Conservation (phyloP, 1,140 invertebrate species). For the Oedothorax gibbosus region DNA sequence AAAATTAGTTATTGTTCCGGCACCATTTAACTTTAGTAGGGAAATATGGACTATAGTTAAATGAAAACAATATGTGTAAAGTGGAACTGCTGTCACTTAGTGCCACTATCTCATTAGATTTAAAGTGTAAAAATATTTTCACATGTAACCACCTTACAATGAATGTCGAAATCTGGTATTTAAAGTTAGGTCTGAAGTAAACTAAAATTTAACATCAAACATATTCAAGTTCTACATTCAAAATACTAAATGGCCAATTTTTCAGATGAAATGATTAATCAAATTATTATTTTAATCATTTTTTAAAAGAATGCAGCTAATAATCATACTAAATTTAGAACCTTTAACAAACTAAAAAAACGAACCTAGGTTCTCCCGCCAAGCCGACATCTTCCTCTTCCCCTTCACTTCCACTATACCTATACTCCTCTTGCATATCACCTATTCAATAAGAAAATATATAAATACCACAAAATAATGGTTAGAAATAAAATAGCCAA, state of each 20-base stretch:
- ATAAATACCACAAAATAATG: too few species aligned
- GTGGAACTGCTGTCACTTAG: too few species aligned
- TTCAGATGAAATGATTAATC: neutral
- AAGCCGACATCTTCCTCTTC: slow-evolving; percentile 66
- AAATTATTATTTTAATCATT: neutral
- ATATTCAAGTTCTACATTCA: too few species aligned
- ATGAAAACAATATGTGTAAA: too few species aligned
- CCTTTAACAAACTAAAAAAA: neutral
- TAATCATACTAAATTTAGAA: neutral
- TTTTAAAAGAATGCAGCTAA: neutral
- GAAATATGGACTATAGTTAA: too few species aligned
- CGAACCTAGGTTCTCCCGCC: slow-evolving; percentile 54
- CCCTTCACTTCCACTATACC: slow-evolving; percentile 68
- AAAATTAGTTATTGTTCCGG: too few species aligned
- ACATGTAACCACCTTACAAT: too few species aligned
- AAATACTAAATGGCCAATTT: neutral
- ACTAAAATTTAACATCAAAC: neutral
- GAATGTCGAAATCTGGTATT: too few species aligned
- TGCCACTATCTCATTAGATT: too few species aligned
- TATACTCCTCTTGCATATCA: slow-evolving; percentile 64
- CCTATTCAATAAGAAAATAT: slow-evolving; percentile 21
- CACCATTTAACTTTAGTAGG: too few species aligned
- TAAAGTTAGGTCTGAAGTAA: neutral
- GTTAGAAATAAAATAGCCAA: too few species aligned
- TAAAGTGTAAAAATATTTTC: too few species aligned